Conservation (phyloP, 2,113 vertebrate genomes). For the Colaptes auratus region DNA sequence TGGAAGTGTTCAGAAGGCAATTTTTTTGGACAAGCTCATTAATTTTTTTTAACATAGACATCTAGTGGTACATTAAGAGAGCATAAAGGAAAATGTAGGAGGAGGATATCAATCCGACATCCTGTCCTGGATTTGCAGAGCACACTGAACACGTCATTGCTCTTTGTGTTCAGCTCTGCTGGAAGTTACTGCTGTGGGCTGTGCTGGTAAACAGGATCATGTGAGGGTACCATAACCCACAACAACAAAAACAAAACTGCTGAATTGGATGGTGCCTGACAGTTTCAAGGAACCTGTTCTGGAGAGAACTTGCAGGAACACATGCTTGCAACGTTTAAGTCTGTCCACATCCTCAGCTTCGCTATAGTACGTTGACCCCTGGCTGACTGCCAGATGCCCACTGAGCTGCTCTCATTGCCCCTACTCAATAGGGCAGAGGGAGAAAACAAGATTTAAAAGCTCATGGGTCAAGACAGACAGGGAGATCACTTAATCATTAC, state of each 20-base stretch:
- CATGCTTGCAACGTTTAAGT: not conserved
- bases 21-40: not conserved
- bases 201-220: not conserved
- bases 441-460: not conserved
- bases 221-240: not conserved
- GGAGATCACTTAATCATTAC: not conserved
- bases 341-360: accelerated
- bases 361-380: not conserved
- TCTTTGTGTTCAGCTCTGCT: not conserved
- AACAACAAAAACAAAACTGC: not conserved
- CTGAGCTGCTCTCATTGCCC: not conserved
- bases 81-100: not conserved
- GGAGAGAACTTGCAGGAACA: not conserved
- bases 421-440: not conserved
- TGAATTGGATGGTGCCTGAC: not conserved
- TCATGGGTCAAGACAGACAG: not conserved
- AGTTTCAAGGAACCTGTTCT: not conserved
- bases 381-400: not conserved
- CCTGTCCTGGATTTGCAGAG: not conserved
- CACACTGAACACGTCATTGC: not conserved
- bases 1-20: not conserved
- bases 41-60: not conserved
- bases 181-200: not conserved
- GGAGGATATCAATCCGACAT: not conserved
- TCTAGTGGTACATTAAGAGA: not conserved